Percentiles rank a stretch among this genome's conserved stretches.
Evolutionary conservation across 2,888 invertebrate genomes (phyloP).

Genomic region (Desoria tigrina): DNA sequence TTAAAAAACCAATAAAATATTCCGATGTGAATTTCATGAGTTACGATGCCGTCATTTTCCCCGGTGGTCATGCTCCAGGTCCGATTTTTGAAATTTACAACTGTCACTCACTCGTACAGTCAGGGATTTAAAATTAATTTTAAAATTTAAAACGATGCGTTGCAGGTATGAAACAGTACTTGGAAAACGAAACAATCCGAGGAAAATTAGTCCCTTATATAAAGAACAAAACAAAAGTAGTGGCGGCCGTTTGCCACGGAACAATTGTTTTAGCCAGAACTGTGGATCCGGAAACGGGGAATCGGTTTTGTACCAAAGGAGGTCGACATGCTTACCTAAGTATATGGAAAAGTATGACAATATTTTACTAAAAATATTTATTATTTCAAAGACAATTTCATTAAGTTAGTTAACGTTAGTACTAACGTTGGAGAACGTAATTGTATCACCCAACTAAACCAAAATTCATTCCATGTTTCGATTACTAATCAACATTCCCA

Average conservation of each 20-base stretch:
- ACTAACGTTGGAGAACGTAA: too few relatives aligned
- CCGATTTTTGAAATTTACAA: not conserved
- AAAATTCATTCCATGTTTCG: too few relatives aligned
- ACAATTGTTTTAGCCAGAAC: constrained; percentile 44
- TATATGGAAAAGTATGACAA: constrained; percentile 50
- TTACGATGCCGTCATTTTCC: constrained; percentile 45
- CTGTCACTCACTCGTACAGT: not conserved
- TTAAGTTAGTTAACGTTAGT: too few relatives aligned
- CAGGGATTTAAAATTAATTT: too few relatives aligned
- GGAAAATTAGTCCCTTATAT: constrained; percentile 44
- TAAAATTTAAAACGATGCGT: too few relatives aligned
- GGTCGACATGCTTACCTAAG: constrained; percentile 47
- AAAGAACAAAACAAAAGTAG: constrained; percentile 39
- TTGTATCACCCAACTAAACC: too few relatives aligned
- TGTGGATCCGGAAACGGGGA: constrained; percentile 46
- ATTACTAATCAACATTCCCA: too few relatives aligned
- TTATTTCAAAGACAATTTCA: too few relatives aligned
- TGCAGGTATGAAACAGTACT: constrained; percentile 47
- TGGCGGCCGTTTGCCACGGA: constrained; percentile 49
- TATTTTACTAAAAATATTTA: too few relatives aligned
- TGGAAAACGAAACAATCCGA: constrained; percentile 39
- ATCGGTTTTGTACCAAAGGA: constrained; percentile 45
- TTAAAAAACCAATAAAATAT: constrained; percentile 40
- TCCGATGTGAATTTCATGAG: constrained; percentile 36
- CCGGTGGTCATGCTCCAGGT: constrained; percentile 52